Conservation (phyloP, 2,113 vertebrate genomes). For the Cyanoramphus novaezelandiae region DNA sequence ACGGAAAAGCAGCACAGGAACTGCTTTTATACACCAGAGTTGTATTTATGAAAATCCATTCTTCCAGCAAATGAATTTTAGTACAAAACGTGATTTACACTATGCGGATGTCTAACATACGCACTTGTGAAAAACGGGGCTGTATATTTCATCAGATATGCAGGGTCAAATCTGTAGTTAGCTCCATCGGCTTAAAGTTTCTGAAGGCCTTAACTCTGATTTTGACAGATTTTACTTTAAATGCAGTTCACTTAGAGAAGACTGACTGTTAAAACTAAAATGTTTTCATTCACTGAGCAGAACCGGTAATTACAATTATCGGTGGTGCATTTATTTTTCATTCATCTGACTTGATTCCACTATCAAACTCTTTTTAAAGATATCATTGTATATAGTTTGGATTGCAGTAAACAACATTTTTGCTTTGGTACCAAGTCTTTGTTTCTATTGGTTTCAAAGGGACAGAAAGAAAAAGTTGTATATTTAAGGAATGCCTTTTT, state of each 20-base stretch:
- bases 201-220: neutral
- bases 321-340: neutral
- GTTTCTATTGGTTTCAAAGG: constrained; percentile 6
- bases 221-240: neutral
- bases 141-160: neutral
- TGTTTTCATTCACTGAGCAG: neutral
- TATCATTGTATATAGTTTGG: neutral
- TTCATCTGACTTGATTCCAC: neutral
- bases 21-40: neutral
- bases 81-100: neutral
- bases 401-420: neutral
- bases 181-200: constrained; percentile 7
- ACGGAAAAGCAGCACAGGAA: neutral
- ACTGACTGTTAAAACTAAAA: neutral
- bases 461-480: neutral
- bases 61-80: neutral
- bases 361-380: constrained; percentile 14
- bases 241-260: neutral
- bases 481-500: neutral
- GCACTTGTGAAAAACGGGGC: neutral
- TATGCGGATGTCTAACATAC: neutral
- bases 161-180: constrained; percentile 39
- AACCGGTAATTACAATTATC: neutral
- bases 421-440: constrained; percentile 1
- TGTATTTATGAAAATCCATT: neutral